A percentile compares a stretch with the other conserved stretches of the same genome.
These are phyloP conservation scores for Hedya salicella DNA, from an alignment of 2,888 invertebrate species.

Conservation along the genomic window DNA sequence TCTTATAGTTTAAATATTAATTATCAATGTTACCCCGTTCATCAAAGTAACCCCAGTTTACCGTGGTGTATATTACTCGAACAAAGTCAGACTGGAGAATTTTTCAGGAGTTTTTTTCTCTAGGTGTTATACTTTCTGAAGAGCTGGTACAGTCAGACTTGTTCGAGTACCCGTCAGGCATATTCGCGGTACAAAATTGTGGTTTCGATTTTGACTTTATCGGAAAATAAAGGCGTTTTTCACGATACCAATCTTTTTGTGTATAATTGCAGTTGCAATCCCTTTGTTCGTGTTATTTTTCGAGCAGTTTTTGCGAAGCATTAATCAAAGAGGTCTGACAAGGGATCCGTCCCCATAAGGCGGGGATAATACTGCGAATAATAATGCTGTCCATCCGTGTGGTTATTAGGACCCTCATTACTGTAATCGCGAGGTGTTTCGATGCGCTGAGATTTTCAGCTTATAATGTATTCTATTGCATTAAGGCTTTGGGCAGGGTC, in stretches of 20 bases:
- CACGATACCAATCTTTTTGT: conserved; percentile 1
- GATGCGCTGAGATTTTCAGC: conserved; percentile 18
- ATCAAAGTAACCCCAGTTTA: too few species aligned
- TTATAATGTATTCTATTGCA: conserved; percentile 18
- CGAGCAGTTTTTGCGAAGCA: conserved; percentile 49
- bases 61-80: too few species aligned
- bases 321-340: conserved; percentile 52
- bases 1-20: too few species aligned
- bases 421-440: conserved; percentile 50
- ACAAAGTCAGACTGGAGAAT: too few species aligned
- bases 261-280: conserved; percentile 48
- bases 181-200: too few species aligned
- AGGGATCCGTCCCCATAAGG: conserved; percentile 45
- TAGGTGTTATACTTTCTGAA: too few species aligned
- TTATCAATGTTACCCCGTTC: too few species aligned
- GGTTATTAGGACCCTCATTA: conserved; percentile 59
- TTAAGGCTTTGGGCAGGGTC: neutral
- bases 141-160: too few species aligned
- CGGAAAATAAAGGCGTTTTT: conserved; percentile 18
- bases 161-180: too few species aligned
- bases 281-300: conserved; percentile 48
- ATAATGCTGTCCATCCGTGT: conserved; percentile 38
- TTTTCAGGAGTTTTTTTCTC: too few species aligned
- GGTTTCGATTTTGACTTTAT: neutral
- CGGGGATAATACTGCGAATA: conserved; percentile 26